phyloP scores from a whole-genome alignment of 2,113 vertebrate species.

The Rallus limicola region DNA sequence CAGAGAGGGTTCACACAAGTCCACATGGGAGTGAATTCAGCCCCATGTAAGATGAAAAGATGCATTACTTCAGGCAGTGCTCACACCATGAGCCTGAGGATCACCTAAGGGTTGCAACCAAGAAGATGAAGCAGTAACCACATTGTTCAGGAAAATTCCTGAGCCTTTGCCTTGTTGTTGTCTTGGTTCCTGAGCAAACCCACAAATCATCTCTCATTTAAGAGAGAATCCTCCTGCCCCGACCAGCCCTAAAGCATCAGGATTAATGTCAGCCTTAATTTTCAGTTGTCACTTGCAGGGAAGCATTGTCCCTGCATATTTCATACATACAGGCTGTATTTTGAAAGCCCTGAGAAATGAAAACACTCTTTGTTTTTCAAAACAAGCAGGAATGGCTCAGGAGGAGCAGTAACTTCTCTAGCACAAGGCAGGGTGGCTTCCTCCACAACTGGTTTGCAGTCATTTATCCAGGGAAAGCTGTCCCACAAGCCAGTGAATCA shows the following conservation, averaged over 20 bases:
- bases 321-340: background rate
- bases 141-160: background rate
- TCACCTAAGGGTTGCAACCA: background rate
- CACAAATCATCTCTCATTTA: background rate
- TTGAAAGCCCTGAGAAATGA: slow-evolving; percentile 16
- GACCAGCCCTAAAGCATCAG: background rate
- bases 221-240: background rate
- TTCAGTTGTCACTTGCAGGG: background rate
- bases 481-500: background rate
- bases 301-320: background rate
- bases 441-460: slow-evolving; percentile 15
- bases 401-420: slow-evolving; percentile 21
- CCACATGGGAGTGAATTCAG: background rate
- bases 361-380: background rate
- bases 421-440: slow-evolving; percentile 10
- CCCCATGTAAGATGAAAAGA: background rate
- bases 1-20: background rate
- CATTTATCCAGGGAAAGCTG: background rate
- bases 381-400: background rate
- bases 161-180: background rate
- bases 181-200: background rate
- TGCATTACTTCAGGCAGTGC: background rate
- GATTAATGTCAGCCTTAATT: slow-evolving; percentile 36
- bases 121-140: background rate
- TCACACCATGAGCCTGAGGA: background rate